phyloP scores from a whole-genome alignment of 2,888 invertebrate genomes.

The Tinea trinotella region DNA sequence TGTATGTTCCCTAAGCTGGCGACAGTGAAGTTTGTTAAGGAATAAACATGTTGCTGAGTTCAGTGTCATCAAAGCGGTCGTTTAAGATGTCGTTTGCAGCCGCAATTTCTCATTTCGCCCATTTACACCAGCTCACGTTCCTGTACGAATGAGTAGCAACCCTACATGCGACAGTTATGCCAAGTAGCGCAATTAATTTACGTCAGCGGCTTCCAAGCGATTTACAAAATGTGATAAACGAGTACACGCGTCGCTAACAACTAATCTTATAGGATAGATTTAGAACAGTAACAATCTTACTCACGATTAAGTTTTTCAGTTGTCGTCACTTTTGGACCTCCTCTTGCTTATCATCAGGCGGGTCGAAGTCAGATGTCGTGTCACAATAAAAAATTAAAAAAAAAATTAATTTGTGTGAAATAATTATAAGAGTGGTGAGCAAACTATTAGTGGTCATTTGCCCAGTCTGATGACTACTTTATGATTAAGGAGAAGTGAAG shows the following conservation, averaged over 20 bases:
- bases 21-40: slow-evolving; percentile 8
- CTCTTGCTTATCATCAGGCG: too few species aligned
- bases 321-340: too few species aligned
- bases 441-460: too few species aligned
- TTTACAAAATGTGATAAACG: slow-evolving; percentile 44
- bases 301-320: neutral
- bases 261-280: slow-evolving; percentile 17
- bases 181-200: slow-evolving; percentile 33
- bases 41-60: slow-evolving; percentile 17
- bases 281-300: neutral
- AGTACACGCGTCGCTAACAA: slow-evolving; percentile 30
- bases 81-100: slow-evolving; percentile 19
- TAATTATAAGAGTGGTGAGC: too few species aligned
- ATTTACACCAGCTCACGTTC: slow-evolving; percentile 20
- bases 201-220: slow-evolving; percentile 36
- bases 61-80: slow-evolving; percentile 21
- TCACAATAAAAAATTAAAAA: too few species aligned
- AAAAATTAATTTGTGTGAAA: too few species aligned
- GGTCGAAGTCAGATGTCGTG: too few species aligned
- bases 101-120: slow-evolving; percentile 23
- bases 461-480: too few species aligned
- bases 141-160: slow-evolving; percentile 11
- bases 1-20: neutral
- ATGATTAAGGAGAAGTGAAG: too few species aligned
- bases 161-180: slow-evolving; percentile 13